Conservation (phyloP, 2,888 invertebrate genomes). For the Calliopum simillimum region DNA sequence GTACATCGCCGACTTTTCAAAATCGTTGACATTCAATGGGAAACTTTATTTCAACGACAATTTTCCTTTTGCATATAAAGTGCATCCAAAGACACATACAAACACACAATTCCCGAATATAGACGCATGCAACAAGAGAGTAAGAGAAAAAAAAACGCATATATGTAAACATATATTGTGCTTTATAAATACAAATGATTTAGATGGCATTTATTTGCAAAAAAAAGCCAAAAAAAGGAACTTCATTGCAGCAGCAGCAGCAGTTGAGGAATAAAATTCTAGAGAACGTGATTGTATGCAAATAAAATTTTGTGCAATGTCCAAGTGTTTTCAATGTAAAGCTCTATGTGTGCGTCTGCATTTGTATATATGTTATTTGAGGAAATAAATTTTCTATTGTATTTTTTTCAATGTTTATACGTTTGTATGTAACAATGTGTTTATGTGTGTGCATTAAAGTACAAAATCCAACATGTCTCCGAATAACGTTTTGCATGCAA, state of each 20-base stretch:
- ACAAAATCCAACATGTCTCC: constrained; percentile 25
- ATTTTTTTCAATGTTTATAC: background rate
- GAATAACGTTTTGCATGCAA: constrained; percentile 20
- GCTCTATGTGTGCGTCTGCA: background rate
- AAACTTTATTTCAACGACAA: background rate
- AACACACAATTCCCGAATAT: background rate
- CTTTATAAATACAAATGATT: constrained; percentile 15
- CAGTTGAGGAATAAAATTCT: constrained; percentile 2
- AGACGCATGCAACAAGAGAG: background rate
- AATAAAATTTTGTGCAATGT: constrained; percentile 28
- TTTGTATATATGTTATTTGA: constrained; percentile 14
- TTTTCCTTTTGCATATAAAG: background rate
- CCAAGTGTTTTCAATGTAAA: background rate
- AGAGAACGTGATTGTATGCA: constrained; percentile 27
- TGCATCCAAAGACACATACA: background rate
- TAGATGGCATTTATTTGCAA: background rate
- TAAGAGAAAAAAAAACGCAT: too few relatives aligned
- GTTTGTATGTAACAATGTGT: background rate
- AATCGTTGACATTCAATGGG: background rate
- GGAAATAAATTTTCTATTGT: background rate
- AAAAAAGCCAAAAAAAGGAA: background rate
- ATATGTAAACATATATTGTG: too few relatives aligned
- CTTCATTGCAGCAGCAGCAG: background rate
- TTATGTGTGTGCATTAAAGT: constrained; percentile 6
- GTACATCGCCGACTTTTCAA: background rate